phyloP scores from a whole-genome alignment of 1,140 invertebrate species.

The Macrotrachela quadricornifera region DNA sequence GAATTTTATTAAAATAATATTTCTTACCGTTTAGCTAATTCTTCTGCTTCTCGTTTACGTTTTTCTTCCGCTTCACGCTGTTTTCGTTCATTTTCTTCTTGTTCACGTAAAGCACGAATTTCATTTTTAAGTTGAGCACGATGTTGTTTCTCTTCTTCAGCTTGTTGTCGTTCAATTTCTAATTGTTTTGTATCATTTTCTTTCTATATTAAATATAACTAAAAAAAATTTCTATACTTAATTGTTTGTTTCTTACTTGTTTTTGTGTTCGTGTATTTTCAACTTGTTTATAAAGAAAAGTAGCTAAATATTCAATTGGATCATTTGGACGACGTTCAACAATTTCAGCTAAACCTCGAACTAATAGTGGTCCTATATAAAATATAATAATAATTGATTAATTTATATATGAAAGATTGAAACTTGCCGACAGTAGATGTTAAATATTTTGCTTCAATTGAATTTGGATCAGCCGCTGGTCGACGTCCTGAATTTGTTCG shows the following conservation, averaged over 20 bases:
- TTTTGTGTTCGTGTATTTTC: background rate
- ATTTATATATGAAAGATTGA: background rate
- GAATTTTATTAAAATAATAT: background rate
- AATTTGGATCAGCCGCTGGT: no score
- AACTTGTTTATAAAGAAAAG: constrained; percentile 1
- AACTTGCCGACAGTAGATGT: background rate
- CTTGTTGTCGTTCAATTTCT: no score
- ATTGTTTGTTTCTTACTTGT: no score
- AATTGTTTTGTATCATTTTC: no score
- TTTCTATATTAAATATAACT: no score
- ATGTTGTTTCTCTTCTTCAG: no score
- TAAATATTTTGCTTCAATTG: constrained; percentile 4
- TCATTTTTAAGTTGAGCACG: background rate
- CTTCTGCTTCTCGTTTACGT: constrained; percentile 4
- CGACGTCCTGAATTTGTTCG: no score
- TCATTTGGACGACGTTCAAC: constrained; percentile 3
- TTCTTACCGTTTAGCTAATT: constrained; percentile 1
- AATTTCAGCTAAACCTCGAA: constrained; percentile 5
- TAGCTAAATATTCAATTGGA: constrained; percentile 5
- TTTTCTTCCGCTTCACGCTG: constrained; percentile 6
- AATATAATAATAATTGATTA: background rate
- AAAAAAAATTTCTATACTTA: no score
- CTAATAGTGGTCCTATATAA: background rate
- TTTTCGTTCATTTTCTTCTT: constrained; percentile 5
- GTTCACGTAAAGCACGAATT: background rate